Base-by-base conservation (phyloP, 2,888 invertebrate species). In the Oligia latruncula region DNA sequence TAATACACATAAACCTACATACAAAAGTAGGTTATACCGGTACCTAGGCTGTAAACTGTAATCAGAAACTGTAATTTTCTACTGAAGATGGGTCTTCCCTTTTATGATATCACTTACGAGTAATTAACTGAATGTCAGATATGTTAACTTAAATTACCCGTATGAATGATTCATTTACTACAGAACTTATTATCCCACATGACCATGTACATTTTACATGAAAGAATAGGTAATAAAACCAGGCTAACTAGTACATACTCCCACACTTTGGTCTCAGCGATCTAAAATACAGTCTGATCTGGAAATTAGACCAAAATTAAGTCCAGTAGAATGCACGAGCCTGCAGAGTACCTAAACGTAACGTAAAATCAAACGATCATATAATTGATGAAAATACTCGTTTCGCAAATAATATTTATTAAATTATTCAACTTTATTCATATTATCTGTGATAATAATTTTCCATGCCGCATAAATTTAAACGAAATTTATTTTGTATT, bases 221-320 rank as follows among this genome's bases (percentile, higher is more conserved):
- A 49, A 58, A 65, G 5, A 83, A 65, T 77, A 43, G 49, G 58
- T 71, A 68, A 55, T 74, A 74, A 81, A 79, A 80, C 11, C n/a
- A 43, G 35, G 40, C 6, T 20, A 23, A 46, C 35, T n/a, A 68
- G 6, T n/a, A 66, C 13, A 58, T 49, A 23, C 52, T 58, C 49
- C 43, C 40, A 77, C 65, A 70, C 49, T 29, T 29, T 43, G 49
- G n/a, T 23, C 20, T n/a, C 9, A 49, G 29, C 13, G 13, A 52
- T 43, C n/a, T 68, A 71, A n/a, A 64, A 40, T 1, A 20, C 6
- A 29, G 13, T 35, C 4, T 70, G 20, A 8, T 20, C 13, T 70
- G 20, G 20, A 52, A 35, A 35, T 70, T 23, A 15, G 2, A 23
- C 35, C 15, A 23, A 35, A 52, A 70, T 70, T 70, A 49, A 49